Evolutionary conservation across 1,140 invertebrate genomes (phyloP).

Genomic region (Charaxes varanes): DNA sequence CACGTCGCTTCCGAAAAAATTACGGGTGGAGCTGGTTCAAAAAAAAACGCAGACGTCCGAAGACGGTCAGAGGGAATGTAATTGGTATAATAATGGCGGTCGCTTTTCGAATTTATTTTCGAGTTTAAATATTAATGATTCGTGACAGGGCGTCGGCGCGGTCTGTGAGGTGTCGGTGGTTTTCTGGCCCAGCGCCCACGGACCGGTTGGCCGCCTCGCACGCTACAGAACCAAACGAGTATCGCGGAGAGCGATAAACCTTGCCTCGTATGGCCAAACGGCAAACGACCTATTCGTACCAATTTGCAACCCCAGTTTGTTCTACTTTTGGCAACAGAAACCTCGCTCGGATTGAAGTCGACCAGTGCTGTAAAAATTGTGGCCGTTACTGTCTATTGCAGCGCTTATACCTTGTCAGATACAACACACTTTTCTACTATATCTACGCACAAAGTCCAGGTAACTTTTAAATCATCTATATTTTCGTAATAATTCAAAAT

Average conservation of each 20-base stretch:
- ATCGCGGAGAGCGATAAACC: slow-evolving; percentile 55
- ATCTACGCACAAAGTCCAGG: too few species aligned
- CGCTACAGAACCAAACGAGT: slow-evolving; percentile 55
- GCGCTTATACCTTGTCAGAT: too few species aligned
- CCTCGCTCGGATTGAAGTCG: neutral
- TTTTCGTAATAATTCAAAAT: too few species aligned
- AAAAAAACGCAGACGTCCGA: slow-evolving; percentile 15
- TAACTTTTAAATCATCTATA: too few species aligned
- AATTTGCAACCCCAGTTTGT: slow-evolving; percentile 47
- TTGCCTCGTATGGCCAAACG: slow-evolving; percentile 42
- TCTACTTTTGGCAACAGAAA: slow-evolving; percentile 29
- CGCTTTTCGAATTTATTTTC: slow-evolving; percentile 54
- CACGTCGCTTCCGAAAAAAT: slow-evolving; percentile 24
- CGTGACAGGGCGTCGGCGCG: slow-evolving; percentile 58
- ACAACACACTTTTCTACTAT: too few species aligned
- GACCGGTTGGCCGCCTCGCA: slow-evolving; percentile 61
- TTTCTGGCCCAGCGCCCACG: slow-evolving; percentile 63
- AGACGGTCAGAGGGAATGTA: slow-evolving; percentile 33
- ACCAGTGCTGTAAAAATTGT: too few species aligned
- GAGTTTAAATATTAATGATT: slow-evolving; percentile 70
- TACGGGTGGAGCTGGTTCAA: slow-evolving; percentile 19
- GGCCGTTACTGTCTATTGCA: too few species aligned
- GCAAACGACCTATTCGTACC: slow-evolving; percentile 56
- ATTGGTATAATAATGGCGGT: slow-evolving; percentile 59
- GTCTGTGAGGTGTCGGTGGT: slow-evolving; percentile 64